phyloP scores from a whole-genome alignment of 1,140 invertebrate species.

The Drosophila busckii region DNA sequence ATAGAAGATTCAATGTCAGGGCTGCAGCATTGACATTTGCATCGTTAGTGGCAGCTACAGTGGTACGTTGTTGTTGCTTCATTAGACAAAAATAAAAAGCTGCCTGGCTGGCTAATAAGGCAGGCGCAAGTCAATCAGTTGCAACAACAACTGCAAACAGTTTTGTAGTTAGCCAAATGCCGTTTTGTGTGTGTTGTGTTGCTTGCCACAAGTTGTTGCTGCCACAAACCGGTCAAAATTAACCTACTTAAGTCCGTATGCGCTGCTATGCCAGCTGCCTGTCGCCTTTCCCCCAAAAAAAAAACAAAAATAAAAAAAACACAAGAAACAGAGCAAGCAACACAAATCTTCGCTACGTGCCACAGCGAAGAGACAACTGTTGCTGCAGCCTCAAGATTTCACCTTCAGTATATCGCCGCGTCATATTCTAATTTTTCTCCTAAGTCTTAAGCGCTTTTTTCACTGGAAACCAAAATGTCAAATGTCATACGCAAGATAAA shows the following conservation, averaged over 20 bases:
- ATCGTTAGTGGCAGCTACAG: conserved; percentile 31
- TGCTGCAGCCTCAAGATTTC: too few species aligned
- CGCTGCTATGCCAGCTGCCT: conserved; percentile 44
- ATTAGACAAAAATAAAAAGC: conserved; percentile 52
- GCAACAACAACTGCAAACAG: conserved; percentile 4
- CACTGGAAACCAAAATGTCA: too few species aligned
- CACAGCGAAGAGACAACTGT: conserved; percentile 1
- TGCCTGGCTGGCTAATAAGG: conserved; percentile 59
- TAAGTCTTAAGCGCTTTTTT: too few species aligned
- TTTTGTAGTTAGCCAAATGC: conserved; percentile 53
- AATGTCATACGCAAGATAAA: conserved; percentile 14
- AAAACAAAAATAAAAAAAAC: conserved; percentile 13
- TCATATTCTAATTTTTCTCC: too few species aligned
- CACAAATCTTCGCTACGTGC: conserved; percentile 60
- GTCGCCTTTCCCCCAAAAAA: conserved; percentile 43
- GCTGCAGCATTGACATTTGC: conserved; percentile 39
- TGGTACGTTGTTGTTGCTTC: conserved; percentile 50
- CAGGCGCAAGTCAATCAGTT: conserved; percentile 56
- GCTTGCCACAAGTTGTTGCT: conserved; percentile 27
- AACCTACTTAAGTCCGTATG: conserved; percentile 61
- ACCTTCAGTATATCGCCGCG: too few species aligned
- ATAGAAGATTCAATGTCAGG: conserved; percentile 29
- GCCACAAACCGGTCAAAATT: conserved; percentile 72
- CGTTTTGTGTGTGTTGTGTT: conserved; percentile 8
- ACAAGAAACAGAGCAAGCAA: conserved; percentile 16